Conservation (phyloP, 2,113 vertebrate genomes). For the Hypomesus transpacificus region DNA sequence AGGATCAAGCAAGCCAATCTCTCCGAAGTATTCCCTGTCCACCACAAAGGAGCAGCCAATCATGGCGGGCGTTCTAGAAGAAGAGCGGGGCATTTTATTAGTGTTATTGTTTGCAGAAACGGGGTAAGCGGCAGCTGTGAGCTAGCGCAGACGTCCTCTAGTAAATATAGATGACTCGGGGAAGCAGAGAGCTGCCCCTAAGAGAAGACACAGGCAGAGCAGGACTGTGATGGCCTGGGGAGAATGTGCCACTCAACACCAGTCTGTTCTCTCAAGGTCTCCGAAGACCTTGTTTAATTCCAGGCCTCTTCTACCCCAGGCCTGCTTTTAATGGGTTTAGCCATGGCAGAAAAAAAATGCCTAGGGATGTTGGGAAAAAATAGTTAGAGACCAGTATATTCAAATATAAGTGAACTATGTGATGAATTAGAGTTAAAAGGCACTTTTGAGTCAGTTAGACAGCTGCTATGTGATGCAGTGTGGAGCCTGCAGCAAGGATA, state of each 20-base stretch:
- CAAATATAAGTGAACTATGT: background rate
- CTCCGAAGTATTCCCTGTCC: slow-evolving; percentile 91
- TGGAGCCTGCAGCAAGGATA: slow-evolving; percentile 8
- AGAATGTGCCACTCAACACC: background rate
- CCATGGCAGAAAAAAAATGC: slow-evolving; percentile 46
- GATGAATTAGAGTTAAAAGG: slow-evolving; percentile 1
- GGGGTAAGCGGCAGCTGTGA: too few species aligned
- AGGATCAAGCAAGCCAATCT: slow-evolving; percentile 93
- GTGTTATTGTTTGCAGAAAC: too few species aligned
- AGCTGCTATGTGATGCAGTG: slow-evolving; percentile 12
- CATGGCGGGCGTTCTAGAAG: slow-evolving; percentile 91
- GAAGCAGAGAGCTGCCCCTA: background rate
- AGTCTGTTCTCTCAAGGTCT: background rate
- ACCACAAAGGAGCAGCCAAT: slow-evolving; percentile 98
- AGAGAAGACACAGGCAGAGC: background rate
- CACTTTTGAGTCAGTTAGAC: slow-evolving; percentile 33
- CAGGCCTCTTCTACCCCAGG: slow-evolving; percentile 22
- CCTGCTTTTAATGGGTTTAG: slow-evolving; percentile 38
- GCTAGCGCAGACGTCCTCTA: background rate
- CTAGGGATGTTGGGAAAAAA: slow-evolving; percentile 26
- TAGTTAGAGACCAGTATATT: background rate
- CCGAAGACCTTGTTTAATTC: background rate
- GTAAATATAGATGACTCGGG: background rate
- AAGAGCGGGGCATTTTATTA: background rate
- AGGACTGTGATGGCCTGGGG: background rate